These are phyloP conservation scores for Intellagama lesueurii DNA, from an alignment of 2,797 vertebrate genomes.

Conservation along the genomic window DNA sequence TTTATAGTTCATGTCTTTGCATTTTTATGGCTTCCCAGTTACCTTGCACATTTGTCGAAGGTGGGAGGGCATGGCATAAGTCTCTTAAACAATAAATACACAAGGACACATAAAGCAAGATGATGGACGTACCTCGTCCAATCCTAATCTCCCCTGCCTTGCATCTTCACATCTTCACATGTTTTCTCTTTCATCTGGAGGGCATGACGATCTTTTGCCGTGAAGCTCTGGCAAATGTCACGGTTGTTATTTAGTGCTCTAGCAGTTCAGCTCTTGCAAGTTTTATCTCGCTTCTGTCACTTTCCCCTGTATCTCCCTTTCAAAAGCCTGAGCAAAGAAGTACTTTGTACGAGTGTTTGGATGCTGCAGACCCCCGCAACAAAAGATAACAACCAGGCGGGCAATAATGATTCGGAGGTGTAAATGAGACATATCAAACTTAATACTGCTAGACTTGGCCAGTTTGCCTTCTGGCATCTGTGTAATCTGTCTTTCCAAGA, in stretches of 20 bases:
- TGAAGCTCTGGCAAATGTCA: constrained; percentile 31
- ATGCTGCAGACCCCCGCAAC: not conserved
- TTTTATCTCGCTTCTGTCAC: constrained; percentile 33
- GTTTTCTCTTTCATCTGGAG: not conserved
- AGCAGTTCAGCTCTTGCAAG: not conserved
- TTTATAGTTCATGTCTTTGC: not conserved
- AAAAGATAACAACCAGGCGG: not conserved
- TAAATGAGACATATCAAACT: not conserved
- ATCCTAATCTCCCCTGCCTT: constrained; percentile 6
- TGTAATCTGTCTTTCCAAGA: not conserved
- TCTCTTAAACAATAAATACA: not conserved
- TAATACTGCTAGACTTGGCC: not conserved
- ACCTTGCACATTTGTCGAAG: not conserved
- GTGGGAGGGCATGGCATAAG: not conserved
- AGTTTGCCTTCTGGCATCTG: not conserved
- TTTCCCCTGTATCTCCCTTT: not conserved
- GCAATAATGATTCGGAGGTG: not conserved
- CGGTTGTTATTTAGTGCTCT: constrained; percentile 25
- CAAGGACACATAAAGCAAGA: not conserved
- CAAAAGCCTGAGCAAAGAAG: not conserved
- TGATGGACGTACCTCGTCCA: too few species aligned
- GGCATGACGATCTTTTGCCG: constrained; percentile 25
- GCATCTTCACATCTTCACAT: constrained; percentile 10
- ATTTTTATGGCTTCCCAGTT: not conserved
- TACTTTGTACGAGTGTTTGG: not conserved